Base-by-base conservation (phyloP, 2,888 invertebrate species). In the Saturnia japonica region DNA sequence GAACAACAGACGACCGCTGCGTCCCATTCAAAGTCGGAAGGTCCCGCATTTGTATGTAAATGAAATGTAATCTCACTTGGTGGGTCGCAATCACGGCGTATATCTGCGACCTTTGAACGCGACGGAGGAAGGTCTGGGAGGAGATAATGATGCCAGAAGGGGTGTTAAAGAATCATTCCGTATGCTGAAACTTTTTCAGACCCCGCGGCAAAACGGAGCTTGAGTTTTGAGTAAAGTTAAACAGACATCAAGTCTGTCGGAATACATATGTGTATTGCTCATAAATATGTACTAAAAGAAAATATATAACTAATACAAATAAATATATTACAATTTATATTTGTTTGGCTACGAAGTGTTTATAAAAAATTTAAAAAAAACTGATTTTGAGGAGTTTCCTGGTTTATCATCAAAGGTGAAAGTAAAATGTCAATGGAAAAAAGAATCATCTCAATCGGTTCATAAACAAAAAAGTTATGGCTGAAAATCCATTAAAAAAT, bases 41-140 rank as follows among this genome's bases (percentile, higher is more conserved):
- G 87, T 81, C 78, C 78, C 76, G 85, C 89, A 91, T 93, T 93
- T 91, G 88, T 91, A 93, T 93, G 93, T 88, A 90, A 93, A 93
- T 93, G 86, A 88, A 85, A 80, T 85, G 90, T 91, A 91, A 92
- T 91, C 91, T 90, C 80, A 78, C 83, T 74, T 80, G 76, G 84
- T 82, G 81, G 85, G 82, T 81, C 87, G 86, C 88, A 89, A 90
- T 91, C 90, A 90, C 81, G 80, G 78, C 83, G 78, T 84, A 85
- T 84, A 85, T 84, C 83, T 85, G 77, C 74, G 77, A 80, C 82
- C 82, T 68, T 43, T 64, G 64, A 68, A 42, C 54, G 54, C 34
- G 64, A 54, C 47, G 76, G 75, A 75, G 70, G 77, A 76, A 78
- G 64, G 40, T n/a, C 40, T n/a, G 64, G 64, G 68, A 67, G 71